Base-by-base conservation (phyloP, 2,888 invertebrate species). In the Hypena proboscidalis region DNA sequence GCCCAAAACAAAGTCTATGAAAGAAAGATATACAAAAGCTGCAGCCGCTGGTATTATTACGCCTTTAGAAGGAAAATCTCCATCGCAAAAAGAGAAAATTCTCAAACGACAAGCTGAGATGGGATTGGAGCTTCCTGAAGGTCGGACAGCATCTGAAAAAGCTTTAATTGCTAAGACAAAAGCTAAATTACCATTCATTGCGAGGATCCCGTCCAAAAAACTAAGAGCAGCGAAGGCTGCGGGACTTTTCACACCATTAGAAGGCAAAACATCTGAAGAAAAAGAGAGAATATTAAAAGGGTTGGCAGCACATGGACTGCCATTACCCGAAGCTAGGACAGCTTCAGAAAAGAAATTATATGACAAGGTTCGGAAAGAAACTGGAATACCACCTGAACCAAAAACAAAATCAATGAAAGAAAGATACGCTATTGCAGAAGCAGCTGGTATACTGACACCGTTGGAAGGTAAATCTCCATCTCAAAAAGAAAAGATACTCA, bases 261-360 rank as follows among this genome's bases (percentile, higher is more conserved):
- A 29, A 29, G 40, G 34, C 4, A 40, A 40, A 14, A 17, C 14
- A 11, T 21, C 27, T 0, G 8, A 15, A 27, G 25, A 73, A 37
- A 74, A 73, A 54, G 73, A 73, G 56, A 68, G 67, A 35, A 61
- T 69, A 11, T 8, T 69, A 3, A 59, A 14, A 48, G 56, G 55
- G 0, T 27, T 66, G 21, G 64, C 57, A 3, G 42, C 19, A 32
- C 32, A 49, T 2, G 74, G 74, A 2, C 19, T 70, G 13, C 67
- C 65, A 13, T 39, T 67, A 8, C 65, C 67, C 9, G 64, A 61
- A 38, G 58, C 30, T 0, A 57, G 45, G 30, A 53, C 46, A 2
- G 17, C 48, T 15, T 47, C 45, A 34, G 46, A 51, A 44, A 56
- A 43, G 50, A 51, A 46, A 39, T 51, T 30, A 43, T 56, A 54